Base-by-base conservation (phyloP, 2,888 invertebrate species). In the Scelioninae gen. 1 region DNA sequence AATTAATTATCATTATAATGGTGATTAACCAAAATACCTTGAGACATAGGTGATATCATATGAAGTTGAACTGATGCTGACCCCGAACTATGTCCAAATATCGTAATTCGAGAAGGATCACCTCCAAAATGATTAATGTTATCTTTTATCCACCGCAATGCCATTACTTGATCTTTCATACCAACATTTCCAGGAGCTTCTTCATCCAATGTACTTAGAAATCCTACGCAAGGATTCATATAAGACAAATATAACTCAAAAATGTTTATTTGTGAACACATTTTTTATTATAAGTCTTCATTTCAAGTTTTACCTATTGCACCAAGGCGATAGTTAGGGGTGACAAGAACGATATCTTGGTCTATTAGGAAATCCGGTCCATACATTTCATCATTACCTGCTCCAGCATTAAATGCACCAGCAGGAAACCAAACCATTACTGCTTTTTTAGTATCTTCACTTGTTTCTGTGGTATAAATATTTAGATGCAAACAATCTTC, bases 111-210 rank as follows among this genome's bases (percentile, higher is more conserved):
- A 5, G 87, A 74, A 0, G 87, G 86, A 76, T 88, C 89, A 11
- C 91, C 91, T n/a, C 91, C 91, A 34, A 91, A 91, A 38, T 88
- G 82, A 51, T 87, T 82, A 63, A 91, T 90, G 49, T 91, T 91
- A 38, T 91, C 88, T 66, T 84, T 85, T 31, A 90, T 86, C 91
- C 91, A 91, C 58, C 85, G 88, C 16, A 91, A 71, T n/a, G 90
- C 91, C 87, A 89, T 85, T 0, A 87, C 88, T 80, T 91, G 90
- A 77, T 91, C 91, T 72, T 91, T 91, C 68, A 91, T 45, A 1
- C 91, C 91, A 1, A 82, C 88, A 63, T 91, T 91, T 62, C 91
- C 91, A 0, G 89, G 90, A 23, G 90, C 91, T 60, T 66, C 87
- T 5, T 86, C 86, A 68, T 91, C 90, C 0, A 75, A 85, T 9